Base-by-base conservation (phyloP, 2,888 invertebrate genomes). In the Galerucella nymphaeae region DNA sequence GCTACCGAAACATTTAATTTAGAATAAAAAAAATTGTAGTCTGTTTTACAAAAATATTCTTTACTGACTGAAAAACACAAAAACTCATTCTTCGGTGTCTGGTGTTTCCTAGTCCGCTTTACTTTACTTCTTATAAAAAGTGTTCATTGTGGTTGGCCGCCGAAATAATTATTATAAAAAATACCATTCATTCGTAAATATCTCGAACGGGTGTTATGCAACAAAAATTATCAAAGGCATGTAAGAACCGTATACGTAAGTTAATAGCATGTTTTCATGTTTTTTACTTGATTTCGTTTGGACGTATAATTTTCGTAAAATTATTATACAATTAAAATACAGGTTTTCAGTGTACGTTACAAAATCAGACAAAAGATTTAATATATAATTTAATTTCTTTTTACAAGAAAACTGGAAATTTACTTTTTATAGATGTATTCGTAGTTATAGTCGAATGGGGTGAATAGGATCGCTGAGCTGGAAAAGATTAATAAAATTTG, bases 261-360 rank as follows among this genome's bases (percentile, higher is more conserved):
- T 72, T 75, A 71, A 71, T 73, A 66, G 23, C 55, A 73, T 69
- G 70, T 71, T 75, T 75, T 75, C 73, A 63, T 75, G 66, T 70
- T 66, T 42, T 38, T 70, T 63, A 63, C 65, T 41, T 66, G 58
- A 72, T 72, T 75, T 42, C 63, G 55, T 55, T 55, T 66, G 45
- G 61, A 62, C 62, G 62, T 66, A 62, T 71, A 66, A 64, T 71
- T 71, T 71, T 66, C 63, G 45, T 45, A 23, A 63, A 42, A 70
- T 63, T 67, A 66, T 57, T 61, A 53, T 50, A 30, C 30, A 62
- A 42, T 69, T 68, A 62, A 62, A 69, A 61, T 61, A 61, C 45
- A 68, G 58, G 59, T 62, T 69, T 62, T 16, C 53, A 18, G 48
- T 30, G 23, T 30, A 61, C 8, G 41, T 69, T 69, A 42, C 69